Percentiles rank a stretch among this genome's conserved stretches.
Evolutionary conservation across 2,888 invertebrate species (phyloP).

Genomic region (Andricus curvator): DNA sequence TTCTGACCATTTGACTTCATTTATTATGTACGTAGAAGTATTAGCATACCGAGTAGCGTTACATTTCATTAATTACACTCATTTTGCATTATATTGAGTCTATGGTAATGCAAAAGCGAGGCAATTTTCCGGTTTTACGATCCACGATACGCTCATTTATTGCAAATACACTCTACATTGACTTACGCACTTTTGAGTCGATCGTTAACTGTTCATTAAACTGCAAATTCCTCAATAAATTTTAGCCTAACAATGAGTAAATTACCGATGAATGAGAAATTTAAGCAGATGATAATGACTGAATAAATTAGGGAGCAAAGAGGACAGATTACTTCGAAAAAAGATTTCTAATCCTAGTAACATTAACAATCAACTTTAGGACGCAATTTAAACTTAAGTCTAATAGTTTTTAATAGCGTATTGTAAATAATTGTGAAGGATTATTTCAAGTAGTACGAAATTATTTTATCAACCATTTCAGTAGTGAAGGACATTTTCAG

Average conservation of each 20-base stretch:
- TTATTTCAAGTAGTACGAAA: not conserved
- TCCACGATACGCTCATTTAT: conserved; percentile 28
- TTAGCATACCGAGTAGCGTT: conserved; percentile 11
- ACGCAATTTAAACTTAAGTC: not conserved
- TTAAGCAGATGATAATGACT: not conserved
- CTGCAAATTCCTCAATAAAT: conserved; percentile 5
- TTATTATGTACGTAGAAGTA: not conserved
- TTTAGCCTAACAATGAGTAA: not conserved
- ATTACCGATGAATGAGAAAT: not conserved
- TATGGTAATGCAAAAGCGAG: conserved; percentile 18
- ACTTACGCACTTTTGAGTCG: conserved; percentile 3
- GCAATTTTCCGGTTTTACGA: conserved; percentile 10
- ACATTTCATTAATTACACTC: not conserved
- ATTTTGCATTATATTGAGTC: conserved; percentile 22
- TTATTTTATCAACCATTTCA: not conserved
- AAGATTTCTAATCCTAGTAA: not conserved
- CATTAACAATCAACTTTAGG: not conserved
- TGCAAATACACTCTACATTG: conserved; percentile 2
- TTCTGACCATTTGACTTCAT: not conserved
- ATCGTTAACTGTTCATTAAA: conserved; percentile 11
- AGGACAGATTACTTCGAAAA: not conserved
- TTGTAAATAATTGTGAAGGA: too few species aligned
- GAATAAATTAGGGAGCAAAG: not conserved
- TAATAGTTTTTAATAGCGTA: not conserved
- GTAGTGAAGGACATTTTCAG: not conserved